Percentiles rank a stretch among this genome's conserved stretches.
Evolutionary conservation across 1,140 invertebrate genomes (phyloP).

Genomic region (Oppia nitens): DNA sequence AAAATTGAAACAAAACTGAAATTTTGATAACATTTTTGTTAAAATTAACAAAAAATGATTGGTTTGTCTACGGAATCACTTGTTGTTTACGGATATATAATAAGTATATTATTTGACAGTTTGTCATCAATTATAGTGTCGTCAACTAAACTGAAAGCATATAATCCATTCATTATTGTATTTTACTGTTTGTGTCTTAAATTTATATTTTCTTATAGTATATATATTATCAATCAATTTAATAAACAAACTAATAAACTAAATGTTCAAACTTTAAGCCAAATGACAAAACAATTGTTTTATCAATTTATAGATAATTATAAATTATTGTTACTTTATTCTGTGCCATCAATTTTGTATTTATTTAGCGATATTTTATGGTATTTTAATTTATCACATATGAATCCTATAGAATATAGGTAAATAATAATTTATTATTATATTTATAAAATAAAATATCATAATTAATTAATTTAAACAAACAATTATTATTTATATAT

Average conservation of each 20-base stretch:
- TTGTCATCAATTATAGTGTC: background rate
- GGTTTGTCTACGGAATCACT: background rate
- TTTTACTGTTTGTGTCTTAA: background rate
- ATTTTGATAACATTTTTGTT: too few species aligned
- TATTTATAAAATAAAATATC: too few species aligned
- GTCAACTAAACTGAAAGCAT: background rate
- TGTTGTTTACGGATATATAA: background rate
- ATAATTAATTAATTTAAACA: conserved; percentile 32
- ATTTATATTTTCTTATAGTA: background rate
- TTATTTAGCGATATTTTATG: conserved; percentile 87
- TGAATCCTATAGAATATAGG: conserved; percentile 89
- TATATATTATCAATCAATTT: background rate
- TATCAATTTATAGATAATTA: conserved; percentile 23
- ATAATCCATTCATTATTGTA: background rate
- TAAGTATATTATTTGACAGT: background rate
- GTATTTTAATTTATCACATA: conserved; percentile 70
- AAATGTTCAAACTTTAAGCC: background rate
- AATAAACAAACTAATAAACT: background rate
- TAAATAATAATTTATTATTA: too few species aligned
- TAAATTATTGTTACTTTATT: conserved; percentile 55
- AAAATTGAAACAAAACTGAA: too few species aligned
- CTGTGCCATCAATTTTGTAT: conserved; percentile 75
- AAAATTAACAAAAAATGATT: background rate
- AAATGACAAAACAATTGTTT: conserved; percentile 10
- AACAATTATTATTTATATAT: background rate